These are phyloP conservation scores for Nephila pilipes DNA, from an alignment of 1,140 invertebrate species.

Conservation along the genomic window DNA sequence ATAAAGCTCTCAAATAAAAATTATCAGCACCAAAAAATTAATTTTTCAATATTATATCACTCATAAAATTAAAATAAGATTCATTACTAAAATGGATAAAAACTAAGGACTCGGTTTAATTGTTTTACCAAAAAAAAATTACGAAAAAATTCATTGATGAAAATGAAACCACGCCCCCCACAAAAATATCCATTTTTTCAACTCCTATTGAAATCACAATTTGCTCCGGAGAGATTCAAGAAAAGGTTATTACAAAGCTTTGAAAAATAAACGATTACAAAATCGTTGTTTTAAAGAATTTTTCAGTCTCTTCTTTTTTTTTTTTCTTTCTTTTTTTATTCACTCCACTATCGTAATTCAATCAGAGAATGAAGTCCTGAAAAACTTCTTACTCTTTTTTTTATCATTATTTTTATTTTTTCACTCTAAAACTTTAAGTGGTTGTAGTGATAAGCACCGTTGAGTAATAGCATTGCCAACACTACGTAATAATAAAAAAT, in stretches of 20 bases:
- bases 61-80: neutral
- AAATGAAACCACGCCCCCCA: neutral
- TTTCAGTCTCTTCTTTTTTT: neutral
- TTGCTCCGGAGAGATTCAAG: neutral
- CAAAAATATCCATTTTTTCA: neutral
- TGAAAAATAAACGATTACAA: constrained; percentile 54
- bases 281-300: constrained; percentile 59
- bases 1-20: no score
- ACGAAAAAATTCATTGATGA: neutral
- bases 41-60: no score
- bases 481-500: constrained; percentile 53
- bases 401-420: neutral
- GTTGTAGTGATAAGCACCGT: constrained; percentile 68
- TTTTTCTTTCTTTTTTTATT: neutral
- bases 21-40: no score
- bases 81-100: neutral
- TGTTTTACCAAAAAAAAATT: neutral
- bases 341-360: constrained; percentile 61
- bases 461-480: constrained; percentile 65
- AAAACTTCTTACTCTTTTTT: constrained; percentile 35
- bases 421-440: constrained; percentile 70
- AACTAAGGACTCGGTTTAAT: neutral
- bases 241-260: constrained; percentile 46
- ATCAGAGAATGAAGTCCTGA: constrained; percentile 36
- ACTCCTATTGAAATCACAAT: constrained; percentile 2